Evolutionary conservation across 2,888 invertebrate genomes (phyloP).

Genomic region (Oeneis ivallda): DNA sequence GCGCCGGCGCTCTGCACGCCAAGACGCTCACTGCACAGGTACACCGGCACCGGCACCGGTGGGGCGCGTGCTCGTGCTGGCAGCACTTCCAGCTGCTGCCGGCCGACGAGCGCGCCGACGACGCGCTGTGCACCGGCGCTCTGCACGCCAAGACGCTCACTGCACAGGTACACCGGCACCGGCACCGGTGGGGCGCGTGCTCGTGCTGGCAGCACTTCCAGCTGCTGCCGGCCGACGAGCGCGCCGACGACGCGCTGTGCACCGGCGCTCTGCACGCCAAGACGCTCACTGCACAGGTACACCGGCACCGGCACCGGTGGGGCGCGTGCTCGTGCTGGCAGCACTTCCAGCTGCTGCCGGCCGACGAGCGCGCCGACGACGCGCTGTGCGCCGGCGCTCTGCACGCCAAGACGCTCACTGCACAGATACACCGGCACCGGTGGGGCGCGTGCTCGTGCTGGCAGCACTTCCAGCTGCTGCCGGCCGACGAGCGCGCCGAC

Average conservation of each 20-base stretch:
- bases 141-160: constrained; percentile 7
- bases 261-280: constrained; percentile 29
- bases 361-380: constrained; percentile 9
- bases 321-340: constrained; percentile 42
- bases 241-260: constrained; percentile 21
- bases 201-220: constrained; percentile 27
- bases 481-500: no score
- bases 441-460: constrained; percentile 59
- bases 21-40: background rate
- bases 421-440: constrained; percentile 42
- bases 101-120: constrained; percentile 12
- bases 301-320: constrained; percentile 64
- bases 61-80: constrained; percentile 49
- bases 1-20: constrained; percentile 30
- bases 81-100: constrained; percentile 7
- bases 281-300: constrained; percentile 31
- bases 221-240: constrained; percentile 14
- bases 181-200: constrained; percentile 52
- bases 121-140: constrained; percentile 32
- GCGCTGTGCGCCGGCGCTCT: constrained; percentile 33
- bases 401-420: background rate
- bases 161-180: background rate
- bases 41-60: no score
- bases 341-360: constrained; percentile 10
- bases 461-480: no score